These are phyloP conservation scores for Rousettus leschenaultii DNA, from an alignment of 2,113 vertebrate genomes.

Conservation along the genomic window DNA sequence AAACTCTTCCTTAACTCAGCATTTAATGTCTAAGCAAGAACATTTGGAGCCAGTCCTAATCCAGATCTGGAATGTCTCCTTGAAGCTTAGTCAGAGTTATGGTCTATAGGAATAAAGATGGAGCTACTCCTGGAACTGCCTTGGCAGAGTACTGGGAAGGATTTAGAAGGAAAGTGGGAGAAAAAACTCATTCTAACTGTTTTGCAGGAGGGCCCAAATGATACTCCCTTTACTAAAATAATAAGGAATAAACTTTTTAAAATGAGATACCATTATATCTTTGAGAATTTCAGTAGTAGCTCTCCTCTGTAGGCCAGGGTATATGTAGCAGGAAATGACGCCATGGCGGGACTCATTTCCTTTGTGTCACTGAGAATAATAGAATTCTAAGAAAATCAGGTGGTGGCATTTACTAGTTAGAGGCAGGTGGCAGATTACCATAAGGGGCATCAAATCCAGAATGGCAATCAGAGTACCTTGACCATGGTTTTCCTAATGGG, in stretches of 20 bases:
- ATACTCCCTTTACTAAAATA: not conserved
- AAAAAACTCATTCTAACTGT: not conserved
- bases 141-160: not conserved
- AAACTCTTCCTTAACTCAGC: not conserved
- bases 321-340: not conserved
- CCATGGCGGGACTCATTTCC: not conserved
- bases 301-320: not conserved
- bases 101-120: not conserved
- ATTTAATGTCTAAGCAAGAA: not conserved
- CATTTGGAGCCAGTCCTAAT: not conserved
- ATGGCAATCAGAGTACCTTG: not conserved
- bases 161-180: not conserved
- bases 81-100: not conserved
- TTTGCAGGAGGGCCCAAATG: not conserved
- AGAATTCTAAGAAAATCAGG: not conserved
- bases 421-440: not conserved
- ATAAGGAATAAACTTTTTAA: not conserved
- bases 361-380: fast-evolving
- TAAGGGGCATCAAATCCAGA: not conserved
- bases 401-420: not conserved
- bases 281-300: not conserved
- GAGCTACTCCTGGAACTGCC: not conserved
- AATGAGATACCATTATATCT: not conserved
- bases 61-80: not conserved
- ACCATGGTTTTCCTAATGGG: not conserved